Conservation (phyloP, 2,113 vertebrate genomes). For the Oncorhynchus mykiss region DNA sequence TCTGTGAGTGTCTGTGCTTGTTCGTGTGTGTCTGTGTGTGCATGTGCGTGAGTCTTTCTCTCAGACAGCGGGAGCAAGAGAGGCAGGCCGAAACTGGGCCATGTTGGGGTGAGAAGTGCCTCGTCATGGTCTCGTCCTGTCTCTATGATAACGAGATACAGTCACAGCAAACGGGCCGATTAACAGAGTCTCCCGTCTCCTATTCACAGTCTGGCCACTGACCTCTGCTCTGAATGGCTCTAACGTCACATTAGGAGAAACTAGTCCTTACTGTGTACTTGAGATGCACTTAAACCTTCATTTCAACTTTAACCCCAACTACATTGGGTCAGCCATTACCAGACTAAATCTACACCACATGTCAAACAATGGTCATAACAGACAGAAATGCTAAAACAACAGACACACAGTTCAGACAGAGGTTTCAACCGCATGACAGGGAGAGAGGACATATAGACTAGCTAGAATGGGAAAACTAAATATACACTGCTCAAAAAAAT, state of each 20-base stretch:
- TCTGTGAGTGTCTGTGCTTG: neutral
- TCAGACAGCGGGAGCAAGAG: neutral
- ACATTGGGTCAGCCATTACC: neutral
- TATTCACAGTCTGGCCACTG: neutral
- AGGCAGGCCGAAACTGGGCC: neutral
- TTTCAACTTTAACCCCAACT: neutral
- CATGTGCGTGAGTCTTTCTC: neutral
- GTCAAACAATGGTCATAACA: neutral
- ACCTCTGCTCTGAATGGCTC: neutral
- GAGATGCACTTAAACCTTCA: neutral
- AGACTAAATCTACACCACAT: neutral
- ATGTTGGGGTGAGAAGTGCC: neutral
- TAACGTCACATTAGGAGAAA: neutral
- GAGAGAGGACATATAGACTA: neutral
- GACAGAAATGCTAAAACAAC: neutral
- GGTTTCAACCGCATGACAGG: neutral
- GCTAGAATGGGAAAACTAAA: too few species aligned
- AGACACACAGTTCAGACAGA: neutral
- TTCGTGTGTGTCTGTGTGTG: neutral
- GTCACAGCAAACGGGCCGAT: neutral
- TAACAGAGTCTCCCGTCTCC: neutral
- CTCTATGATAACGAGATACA: neutral
- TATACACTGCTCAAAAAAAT: too few species aligned
- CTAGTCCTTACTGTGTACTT: neutral
- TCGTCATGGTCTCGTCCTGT: neutral